Evolutionary conservation across 2,888 invertebrate species (phyloP).

Genomic region (Danaus chrysippus): DNA sequence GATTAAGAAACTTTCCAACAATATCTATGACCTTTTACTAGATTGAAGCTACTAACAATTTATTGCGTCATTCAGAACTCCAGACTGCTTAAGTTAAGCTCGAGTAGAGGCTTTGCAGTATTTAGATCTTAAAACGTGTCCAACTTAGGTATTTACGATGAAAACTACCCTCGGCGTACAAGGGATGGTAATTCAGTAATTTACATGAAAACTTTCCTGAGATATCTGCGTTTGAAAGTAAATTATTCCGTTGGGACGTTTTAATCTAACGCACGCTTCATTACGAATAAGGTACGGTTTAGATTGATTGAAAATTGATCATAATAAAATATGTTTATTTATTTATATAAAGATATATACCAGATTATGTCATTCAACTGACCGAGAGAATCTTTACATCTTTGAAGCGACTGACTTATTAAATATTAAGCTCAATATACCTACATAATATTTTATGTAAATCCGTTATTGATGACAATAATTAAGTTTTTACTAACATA

Average conservation of each 20-base stretch:
- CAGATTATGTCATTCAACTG: too few relatives aligned
- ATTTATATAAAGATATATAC: background rate
- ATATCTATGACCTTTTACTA: background rate
- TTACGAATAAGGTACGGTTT: slow-evolving; percentile 7
- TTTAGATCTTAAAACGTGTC: background rate
- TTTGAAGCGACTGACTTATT: too few relatives aligned
- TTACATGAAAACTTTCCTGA: slow-evolving; percentile 25
- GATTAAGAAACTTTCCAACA: too few relatives aligned
- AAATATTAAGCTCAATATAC: too few relatives aligned
- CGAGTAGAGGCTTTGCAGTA: background rate
- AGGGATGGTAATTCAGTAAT: slow-evolving; percentile 26
- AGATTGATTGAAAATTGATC: slow-evolving; percentile 8
- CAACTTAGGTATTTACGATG: slow-evolving; percentile 21
- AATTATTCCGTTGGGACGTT: slow-evolving; percentile 5
- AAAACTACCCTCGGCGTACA: slow-evolving; percentile 14
- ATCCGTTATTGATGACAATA: too few relatives aligned
- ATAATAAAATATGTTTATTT: background rate
- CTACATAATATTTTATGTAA: too few relatives aligned
- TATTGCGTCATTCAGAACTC: background rate
- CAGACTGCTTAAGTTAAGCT: background rate
- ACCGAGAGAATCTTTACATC: too few relatives aligned
- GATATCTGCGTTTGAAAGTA: slow-evolving; percentile 21
- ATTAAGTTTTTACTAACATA: too few relatives aligned
- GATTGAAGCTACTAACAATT: slow-evolving; percentile 1
- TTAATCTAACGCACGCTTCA: slow-evolving; percentile 8